Evolutionary conservation across 2,888 invertebrate genomes (phyloP).

Genomic region (Acrobasis suavella): DNA sequence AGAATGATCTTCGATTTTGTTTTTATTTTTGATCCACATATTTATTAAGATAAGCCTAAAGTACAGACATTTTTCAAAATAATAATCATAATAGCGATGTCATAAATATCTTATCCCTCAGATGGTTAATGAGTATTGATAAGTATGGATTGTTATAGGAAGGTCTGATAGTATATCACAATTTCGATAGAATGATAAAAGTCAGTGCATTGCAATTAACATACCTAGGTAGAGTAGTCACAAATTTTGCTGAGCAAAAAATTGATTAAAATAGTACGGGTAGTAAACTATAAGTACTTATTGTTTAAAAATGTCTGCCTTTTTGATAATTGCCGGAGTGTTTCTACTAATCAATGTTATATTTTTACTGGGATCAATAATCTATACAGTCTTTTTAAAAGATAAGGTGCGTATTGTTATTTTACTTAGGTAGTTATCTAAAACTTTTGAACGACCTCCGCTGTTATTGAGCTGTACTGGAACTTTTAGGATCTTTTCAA

Average conservation of each 20-base stretch:
- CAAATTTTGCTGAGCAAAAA: no score
- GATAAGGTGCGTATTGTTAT: slow-evolving; percentile 3
- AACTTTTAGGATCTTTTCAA: no score
- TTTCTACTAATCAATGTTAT: not conserved
- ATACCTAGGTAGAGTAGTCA: not conserved
- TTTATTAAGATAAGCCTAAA: no score
- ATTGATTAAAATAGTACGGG: no score
- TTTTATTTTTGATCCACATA: no score
- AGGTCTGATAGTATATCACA: not conserved
- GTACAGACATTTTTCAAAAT: no score
- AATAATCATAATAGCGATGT: no score
- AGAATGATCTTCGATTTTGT: no score
- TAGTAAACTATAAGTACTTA: not conserved
- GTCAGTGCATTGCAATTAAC: slow-evolving; percentile 9
- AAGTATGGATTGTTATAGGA: not conserved
- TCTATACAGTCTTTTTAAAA: not conserved
- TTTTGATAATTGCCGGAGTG: slow-evolving; percentile 1
- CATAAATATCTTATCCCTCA: not conserved
- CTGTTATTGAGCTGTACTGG: no score
- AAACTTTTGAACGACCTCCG: no score
- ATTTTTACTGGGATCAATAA: not conserved
- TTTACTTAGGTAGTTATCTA: not conserved
- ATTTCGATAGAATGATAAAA: slow-evolving; percentile 2
- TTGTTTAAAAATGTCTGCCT: not conserved
- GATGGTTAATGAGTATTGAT: not conserved